phyloP scores from a whole-genome alignment of 2,113 vertebrate genomes.

The Bos indicus region DNA sequence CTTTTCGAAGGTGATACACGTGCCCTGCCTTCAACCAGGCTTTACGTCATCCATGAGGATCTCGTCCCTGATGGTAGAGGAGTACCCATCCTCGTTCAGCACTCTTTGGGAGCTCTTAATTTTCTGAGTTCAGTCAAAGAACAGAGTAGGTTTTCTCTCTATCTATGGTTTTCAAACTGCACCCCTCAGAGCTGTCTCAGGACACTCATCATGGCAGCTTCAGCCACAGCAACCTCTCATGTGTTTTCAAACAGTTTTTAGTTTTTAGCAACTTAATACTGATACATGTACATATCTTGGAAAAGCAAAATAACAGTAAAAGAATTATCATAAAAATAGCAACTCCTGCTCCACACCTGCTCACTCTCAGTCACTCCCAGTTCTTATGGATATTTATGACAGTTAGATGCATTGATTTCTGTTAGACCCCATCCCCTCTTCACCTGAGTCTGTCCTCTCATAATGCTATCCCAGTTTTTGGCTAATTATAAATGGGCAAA shows the following conservation, averaged over 20 bases:
- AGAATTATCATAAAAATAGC: background rate
- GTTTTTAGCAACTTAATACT: background rate
- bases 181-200: background rate
- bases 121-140: background rate
- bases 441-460: background rate
- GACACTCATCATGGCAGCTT: background rate
- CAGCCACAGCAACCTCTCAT: background rate
- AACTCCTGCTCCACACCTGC: background rate
- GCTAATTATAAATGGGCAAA: background rate
- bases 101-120: constrained; percentile 57
- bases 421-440: background rate
- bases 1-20: constrained; percentile 88
- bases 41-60: constrained; percentile 89
- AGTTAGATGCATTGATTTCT: background rate
- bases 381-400: background rate
- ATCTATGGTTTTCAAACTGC: background rate
- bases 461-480: background rate
- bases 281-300: background rate
- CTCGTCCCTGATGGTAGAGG: constrained; percentile 91
- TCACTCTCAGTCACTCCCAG: background rate
- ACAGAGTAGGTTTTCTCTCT: background rate
- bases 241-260: background rate
- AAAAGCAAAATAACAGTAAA: background rate
- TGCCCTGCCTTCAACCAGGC: constrained; percentile 92
- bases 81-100: constrained; percentile 90